phyloP scores from a whole-genome alignment of 2,113 vertebrate genomes.

The Larimichthys polyactis region DNA sequence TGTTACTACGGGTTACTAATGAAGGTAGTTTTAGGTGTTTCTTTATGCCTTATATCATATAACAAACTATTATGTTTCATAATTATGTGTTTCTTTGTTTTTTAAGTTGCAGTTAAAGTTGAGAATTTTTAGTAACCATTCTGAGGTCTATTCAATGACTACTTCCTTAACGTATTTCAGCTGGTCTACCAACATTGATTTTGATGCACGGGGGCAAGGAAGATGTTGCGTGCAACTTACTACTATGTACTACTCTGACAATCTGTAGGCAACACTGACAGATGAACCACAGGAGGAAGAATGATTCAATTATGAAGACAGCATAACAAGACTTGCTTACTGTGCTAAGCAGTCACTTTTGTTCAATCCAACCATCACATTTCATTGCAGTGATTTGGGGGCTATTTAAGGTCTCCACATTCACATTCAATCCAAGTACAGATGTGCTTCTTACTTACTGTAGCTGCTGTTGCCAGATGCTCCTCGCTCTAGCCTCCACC shows the following conservation, averaged over 20 bases:
- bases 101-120: neutral
- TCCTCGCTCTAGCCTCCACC: neutral
- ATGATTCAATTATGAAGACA: neutral
- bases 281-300: neutral
- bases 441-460: constrained; percentile 20
- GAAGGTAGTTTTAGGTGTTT: neutral
- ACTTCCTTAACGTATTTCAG: neutral
- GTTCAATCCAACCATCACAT: constrained; percentile 2
- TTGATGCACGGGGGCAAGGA: neutral
- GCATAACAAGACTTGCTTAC: neutral
- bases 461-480: constrained; percentile 11
- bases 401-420: constrained; percentile 1
- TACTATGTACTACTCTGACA: too few relatives aligned
- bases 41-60: neutral
- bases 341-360: neutral
- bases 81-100: neutral
- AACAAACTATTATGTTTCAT: neutral
- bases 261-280: neutral
- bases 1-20: too few relatives aligned
- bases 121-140: neutral
- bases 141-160: neutral
- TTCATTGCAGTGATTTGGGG: neutral
- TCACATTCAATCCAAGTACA: constrained; percentile 15
- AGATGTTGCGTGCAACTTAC: neutral
- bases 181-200: neutral